Evolutionary conservation across 2,797 vertebrate genomes (phyloP).

Genomic region (Lateolabrax maculatus): DNA sequence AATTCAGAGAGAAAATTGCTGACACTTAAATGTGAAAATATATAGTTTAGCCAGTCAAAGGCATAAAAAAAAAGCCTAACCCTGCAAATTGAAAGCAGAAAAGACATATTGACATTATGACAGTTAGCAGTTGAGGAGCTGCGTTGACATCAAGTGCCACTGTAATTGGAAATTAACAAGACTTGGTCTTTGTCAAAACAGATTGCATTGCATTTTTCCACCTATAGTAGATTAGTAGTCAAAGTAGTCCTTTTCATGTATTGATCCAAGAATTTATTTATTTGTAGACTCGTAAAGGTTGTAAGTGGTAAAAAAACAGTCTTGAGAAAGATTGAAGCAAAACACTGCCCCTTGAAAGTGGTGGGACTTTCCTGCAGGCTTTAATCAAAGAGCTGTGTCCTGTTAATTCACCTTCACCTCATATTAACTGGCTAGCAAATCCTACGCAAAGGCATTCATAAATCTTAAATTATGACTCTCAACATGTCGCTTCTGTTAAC

Average conservation of each 20-base stretch:
- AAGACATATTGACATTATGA: background rate
- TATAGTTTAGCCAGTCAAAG: constrained; percentile 8
- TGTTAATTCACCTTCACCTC: background rate
- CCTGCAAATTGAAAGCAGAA: background rate
- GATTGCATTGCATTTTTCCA: background rate
- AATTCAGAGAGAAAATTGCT: background rate
- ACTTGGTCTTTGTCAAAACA: constrained; percentile 1
- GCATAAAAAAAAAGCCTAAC: background rate
- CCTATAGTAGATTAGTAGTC: background rate
- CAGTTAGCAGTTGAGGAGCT: background rate
- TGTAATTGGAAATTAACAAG: background rate
- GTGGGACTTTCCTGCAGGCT: background rate
- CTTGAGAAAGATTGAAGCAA: background rate
- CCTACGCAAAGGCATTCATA: background rate
- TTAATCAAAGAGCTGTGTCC: background rate
- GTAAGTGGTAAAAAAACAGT: background rate
- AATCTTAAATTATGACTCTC: background rate
- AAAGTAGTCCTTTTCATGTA: too few species aligned
- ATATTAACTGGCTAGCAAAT: constrained; percentile 9
- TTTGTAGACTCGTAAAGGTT: background rate
- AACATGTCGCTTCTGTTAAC: background rate
- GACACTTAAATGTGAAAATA: background rate
- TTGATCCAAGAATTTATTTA: background rate
- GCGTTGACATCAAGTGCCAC: background rate
- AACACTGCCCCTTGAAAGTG: background rate